These are phyloP conservation scores for Lycopodina hypogea DNA, from an alignment of 37 sponge, comb jelly and placozoan species.

Conservation along the genomic window DNA sequence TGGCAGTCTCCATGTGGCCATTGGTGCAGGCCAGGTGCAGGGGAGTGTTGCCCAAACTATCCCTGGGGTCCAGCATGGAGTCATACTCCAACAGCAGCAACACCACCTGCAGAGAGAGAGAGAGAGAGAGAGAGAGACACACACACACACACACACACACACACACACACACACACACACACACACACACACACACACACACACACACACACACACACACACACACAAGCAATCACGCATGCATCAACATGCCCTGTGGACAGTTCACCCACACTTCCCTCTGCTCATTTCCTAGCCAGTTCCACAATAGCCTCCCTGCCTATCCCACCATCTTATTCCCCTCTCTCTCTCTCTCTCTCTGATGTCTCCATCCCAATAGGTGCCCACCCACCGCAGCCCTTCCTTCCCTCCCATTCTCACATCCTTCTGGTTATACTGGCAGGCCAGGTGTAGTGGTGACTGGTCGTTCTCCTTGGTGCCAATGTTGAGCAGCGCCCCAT, in stretches of 20 bases:
- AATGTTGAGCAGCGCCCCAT: slow-evolving; percentile 59
- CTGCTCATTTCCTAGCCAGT: no score
- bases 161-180: no score
- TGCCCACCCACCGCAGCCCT: no score
- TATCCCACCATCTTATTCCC: not conserved
- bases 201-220: no score
- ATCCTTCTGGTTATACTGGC: slow-evolving; percentile 90
- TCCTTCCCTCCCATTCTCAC: slow-evolving; percentile 32
- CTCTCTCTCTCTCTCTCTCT: not conserved
- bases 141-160: no score
- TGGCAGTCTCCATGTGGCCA: slow-evolving; percentile 87
- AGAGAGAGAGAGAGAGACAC: no score
- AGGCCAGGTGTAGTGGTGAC: slow-evolving; percentile 86
- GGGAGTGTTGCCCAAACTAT: slow-evolving; percentile 84
- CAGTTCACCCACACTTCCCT: no score
- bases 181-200: no score
- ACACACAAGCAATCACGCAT: no score
- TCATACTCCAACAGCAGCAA: slow-evolving; percentile 63
- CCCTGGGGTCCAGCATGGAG: slow-evolving; percentile 60
- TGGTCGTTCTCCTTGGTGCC: slow-evolving; percentile 52
- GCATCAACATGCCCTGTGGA: no score
- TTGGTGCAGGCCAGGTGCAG: slow-evolving; percentile 89
- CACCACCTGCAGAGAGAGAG: slow-evolving; percentile 52
- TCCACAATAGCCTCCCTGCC: no score
- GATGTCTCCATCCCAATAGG: no score